Evolutionary conservation across 2,113 vertebrate species (phyloP).

Genomic region (Nicator chloris): DNA sequence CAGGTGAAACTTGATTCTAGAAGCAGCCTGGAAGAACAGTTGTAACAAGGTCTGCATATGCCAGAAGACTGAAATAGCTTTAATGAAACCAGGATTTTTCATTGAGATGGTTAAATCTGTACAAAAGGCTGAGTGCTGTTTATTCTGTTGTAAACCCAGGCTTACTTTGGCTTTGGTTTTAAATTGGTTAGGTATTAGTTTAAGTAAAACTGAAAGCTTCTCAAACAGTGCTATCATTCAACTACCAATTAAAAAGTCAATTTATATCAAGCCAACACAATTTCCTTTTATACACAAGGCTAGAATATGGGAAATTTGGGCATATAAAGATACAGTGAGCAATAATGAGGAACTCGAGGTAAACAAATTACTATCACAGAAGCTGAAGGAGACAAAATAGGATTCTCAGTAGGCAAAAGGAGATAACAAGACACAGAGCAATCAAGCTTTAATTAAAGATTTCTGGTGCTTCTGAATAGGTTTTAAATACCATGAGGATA

Average conservation of each 20-base stretch:
- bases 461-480: conserved; percentile 10
- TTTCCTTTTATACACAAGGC: conserved; percentile 7
- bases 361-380: conserved; percentile 33
- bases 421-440: conserved; percentile 21
- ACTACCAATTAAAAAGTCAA: conserved; percentile 36
- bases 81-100: not conserved
- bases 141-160: not conserved
- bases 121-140: not conserved
- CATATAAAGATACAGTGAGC: conserved; percentile 6
- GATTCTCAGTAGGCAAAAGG: not conserved
- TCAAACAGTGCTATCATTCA: not conserved
- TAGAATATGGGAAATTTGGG: not conserved
- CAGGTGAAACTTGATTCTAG: not conserved
- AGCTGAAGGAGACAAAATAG: conserved; percentile 7
- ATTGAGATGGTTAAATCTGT: not conserved
- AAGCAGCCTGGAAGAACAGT: not conserved
- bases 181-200: not conserved
- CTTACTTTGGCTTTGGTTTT: not conserved
- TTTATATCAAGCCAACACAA: conserved; percentile 30
- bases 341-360: conserved; percentile 28
- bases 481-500: not conserved
- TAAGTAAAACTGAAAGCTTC: conserved; percentile 18
- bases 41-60: not conserved
- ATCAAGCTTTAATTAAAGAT: conserved; percentile 62
- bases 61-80: not conserved